Evolutionary conservation across 1,140 invertebrate species (phyloP), one percentile per base, ranked within the genome.

Genomic region (Elysia chlorotica): DNA sequence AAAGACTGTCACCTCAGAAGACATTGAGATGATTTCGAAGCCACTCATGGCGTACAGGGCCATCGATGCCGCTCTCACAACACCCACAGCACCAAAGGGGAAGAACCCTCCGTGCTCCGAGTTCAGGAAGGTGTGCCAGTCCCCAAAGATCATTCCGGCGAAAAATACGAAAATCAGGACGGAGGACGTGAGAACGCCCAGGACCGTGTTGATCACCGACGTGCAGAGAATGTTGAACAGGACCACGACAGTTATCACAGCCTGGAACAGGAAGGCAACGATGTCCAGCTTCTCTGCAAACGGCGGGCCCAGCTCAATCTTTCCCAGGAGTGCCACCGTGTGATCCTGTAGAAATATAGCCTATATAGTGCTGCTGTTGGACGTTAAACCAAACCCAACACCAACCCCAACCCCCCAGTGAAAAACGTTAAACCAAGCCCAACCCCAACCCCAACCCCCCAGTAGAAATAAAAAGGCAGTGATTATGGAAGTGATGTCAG

Each of bases 1-100:
- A n/a, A n/a, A n/a, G n/a, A n/a, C n/a, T n/a, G n/a, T 63, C 19
- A 71, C 69, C 69, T 96, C 94, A 14, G 93, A 93, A 0, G 93
- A 96, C 14, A 95, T 96, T 4, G 95, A 95, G 73, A 98, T 96
- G n/a, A 79, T 77, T 33, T 87, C 86, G 65, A 79, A 87, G 2
- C 86, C 86, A 41, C 76, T 77, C 38, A 78, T 83, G 4, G 86
- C 85, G 61, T 84, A 87, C 70, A 85, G 84, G 54, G 81, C 81
- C 0, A 79, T 62, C 0, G 81, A 74, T 0, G 81, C 79, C 4
- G 78, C 85, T 4, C 70, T 68, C 36, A 86, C 36, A 0, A 85
- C 76, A 14, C 83, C 79, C 21, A 65, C 65, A 21, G 78, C 31
- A 10, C 84, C 85, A 74, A 75, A 79, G 4, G 83, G 82, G 41